Percentiles rank a stretch among this genome's conserved stretches.
These are phyloP conservation scores for Hylaeus anthracinus DNA, from an alignment of 1,140 invertebrate species.

Conservation along the genomic window DNA sequence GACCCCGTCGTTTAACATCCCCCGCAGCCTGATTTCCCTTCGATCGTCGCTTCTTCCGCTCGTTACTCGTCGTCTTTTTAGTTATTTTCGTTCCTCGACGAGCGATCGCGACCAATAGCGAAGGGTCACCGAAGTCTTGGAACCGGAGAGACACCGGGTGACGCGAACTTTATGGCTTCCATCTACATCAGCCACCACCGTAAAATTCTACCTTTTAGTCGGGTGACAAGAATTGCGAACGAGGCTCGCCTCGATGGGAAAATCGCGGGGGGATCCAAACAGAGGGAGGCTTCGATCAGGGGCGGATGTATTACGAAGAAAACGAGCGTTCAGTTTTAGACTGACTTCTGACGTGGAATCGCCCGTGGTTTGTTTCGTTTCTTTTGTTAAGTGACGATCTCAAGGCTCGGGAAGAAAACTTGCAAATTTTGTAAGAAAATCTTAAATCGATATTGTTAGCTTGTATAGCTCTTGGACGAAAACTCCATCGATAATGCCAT, in stretches of 20 bases:
- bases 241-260: conserved; percentile 35
- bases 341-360: too few relatives aligned
- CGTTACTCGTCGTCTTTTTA: too few relatives aligned
- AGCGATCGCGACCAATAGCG: background rate
- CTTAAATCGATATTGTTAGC: too few relatives aligned
- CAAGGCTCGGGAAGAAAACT: too few relatives aligned
- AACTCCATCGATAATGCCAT: too few relatives aligned
- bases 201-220: conserved; percentile 29
- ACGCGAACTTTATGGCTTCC: conserved; percentile 41
- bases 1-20: conserved; percentile 21
- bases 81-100: background rate
- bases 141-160: background rate
- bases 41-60: background rate
- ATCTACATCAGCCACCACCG: background rate
- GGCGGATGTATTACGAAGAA: too few relatives aligned
- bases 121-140: background rate
- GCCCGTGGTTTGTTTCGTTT: too few relatives aligned
- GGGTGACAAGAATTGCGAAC: conserved; percentile 57
- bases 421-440: too few relatives aligned
- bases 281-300: conserved; percentile 2
- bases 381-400: too few relatives aligned
- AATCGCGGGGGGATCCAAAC: conserved; percentile 42
- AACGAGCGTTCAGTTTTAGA: too few relatives aligned
- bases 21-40: conserved; percentile 9
- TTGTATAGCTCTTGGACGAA: too few relatives aligned